Base-by-base conservation (phyloP, 2,797 vertebrate genomes). In the Graptemys geographica region DNA sequence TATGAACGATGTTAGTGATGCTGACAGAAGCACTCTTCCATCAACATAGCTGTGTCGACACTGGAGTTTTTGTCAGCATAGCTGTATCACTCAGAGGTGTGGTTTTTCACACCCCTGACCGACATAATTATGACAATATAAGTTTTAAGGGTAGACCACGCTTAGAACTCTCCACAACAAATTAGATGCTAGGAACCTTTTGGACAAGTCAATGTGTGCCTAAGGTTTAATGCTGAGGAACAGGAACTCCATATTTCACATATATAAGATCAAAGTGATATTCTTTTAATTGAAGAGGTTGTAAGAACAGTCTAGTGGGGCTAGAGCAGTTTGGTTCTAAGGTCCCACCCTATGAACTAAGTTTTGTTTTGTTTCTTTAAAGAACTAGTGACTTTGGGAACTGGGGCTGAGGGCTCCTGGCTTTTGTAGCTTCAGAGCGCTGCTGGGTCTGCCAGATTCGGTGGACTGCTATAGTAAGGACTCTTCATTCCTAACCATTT, bases 261-360 rank as follows among this genome's bases (percentile, higher is more conserved):
- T 52, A 21, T 8, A 76, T 18, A 83, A 76, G 16, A 33, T 41
- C 65, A 11, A 53, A 62, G 16, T 27, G 6, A 6, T 52, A 1
- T 44, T 86, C 0, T 11, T 6, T 25, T 5, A 7, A 8, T 87
- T 52, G 16, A 51, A 62, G 52, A 44, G 52, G 11, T 33, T 86
- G 74, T 3, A 59, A 52, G n/a, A 31, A 85, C 19, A 28, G 0
- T 0, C 0, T 1, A 72, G 37, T 15, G 28, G 57, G 51, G 9
- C 31, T 91, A 19, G 41, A 51, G 2, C 3, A 0, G 33, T 28
- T 1, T 52, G 47, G 37, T 86, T 16, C 15, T 51, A 9, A 3
- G 6, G 44, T 21, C n/a, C 18, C 41, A 1, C 11, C 16, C 6
- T 9, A 12, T 16, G 21, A 83, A 52, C 37, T 10, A 4, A 1